Evolutionary conservation across 35 echinoderm and acorn worm genomes (phyloP), one percentile per base, ranked within the genome.

Genomic region (Apostichopus parvimensis): DNA sequence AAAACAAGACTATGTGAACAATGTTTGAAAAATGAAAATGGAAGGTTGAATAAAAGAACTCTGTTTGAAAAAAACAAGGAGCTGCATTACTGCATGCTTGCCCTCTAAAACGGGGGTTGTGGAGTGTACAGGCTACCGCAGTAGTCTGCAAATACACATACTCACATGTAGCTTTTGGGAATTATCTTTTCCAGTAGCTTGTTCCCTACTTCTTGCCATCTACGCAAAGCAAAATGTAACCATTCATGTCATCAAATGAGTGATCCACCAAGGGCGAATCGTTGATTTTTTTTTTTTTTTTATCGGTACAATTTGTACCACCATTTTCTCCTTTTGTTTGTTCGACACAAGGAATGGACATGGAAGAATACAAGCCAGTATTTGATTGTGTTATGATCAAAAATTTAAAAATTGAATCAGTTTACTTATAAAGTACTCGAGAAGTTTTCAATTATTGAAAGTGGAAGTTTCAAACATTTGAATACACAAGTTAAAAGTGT

Each of bases 141-240:
- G 86, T 88, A 88, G 86, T 84, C 81, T 84, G 81, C 15, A 9
- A 73, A 54, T 80, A 24, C 60, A 78, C 54, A 95, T 98, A 98
- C 96, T 98, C 96, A 98, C 96, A 95, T 98, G 90, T 87, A 92
- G 88, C 94, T 95, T 95, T 98, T 98, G 89, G 94, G 96, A 78
- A 98, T 94, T 21, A 98, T 87, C 89, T 98, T 98, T 83, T 92
- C 96, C 80, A 98, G 92, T 45, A 98, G 95, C 96, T 98, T 98
- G 90, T 93, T 92, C n/a, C 92, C 90, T 65, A 98, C 77, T 64
- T 98, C 94, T 80, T 98, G 94, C 96, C 94, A 98, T 94, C 96
- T 98, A 94, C 78, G 91, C 79, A 92, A 91, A 91, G 71, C 89
- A 91, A 91, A 91, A 91, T 91, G 89, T 66, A 88, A 88, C 86